These are phyloP conservation scores for Malurus elegans DNA, from an alignment of 2,113 vertebrate species.

Conservation along the genomic window DNA sequence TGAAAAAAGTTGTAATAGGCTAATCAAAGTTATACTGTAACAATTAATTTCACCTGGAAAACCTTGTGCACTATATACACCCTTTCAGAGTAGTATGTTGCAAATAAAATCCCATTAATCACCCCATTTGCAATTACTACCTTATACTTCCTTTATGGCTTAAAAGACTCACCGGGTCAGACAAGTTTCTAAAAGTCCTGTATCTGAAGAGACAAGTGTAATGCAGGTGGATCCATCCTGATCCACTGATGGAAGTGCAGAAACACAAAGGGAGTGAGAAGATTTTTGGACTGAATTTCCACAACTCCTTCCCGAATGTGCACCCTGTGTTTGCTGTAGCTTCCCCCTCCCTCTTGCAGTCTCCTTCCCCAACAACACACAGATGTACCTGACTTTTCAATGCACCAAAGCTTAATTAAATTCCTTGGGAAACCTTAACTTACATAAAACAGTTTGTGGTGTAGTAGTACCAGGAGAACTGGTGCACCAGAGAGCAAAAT, in stretches of 20 bases:
- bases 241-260: background rate
- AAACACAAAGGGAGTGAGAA: background rate
- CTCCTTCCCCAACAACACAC: background rate
- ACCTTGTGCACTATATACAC: background rate
- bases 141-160: background rate
- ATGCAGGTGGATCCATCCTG: background rate
- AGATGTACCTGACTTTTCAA: background rate
- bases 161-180: background rate
- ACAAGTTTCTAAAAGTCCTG: background rate
- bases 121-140: background rate
- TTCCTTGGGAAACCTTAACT: background rate
- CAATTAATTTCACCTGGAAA: background rate
- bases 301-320: background rate
- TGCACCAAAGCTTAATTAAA: background rate
- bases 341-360: background rate
- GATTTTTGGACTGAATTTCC: background rate
- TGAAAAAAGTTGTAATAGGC: background rate
- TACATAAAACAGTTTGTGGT: background rate
- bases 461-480: background rate
- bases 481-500: background rate
- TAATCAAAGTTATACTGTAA: background rate
- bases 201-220: background rate
- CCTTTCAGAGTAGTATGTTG: background rate
- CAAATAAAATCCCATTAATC: background rate
- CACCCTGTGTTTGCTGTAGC: accelerated